These are phyloP conservation scores for Phoxinus dragarum DNA, from an alignment of 2,797 vertebrate species.

Conservation along the genomic window DNA sequence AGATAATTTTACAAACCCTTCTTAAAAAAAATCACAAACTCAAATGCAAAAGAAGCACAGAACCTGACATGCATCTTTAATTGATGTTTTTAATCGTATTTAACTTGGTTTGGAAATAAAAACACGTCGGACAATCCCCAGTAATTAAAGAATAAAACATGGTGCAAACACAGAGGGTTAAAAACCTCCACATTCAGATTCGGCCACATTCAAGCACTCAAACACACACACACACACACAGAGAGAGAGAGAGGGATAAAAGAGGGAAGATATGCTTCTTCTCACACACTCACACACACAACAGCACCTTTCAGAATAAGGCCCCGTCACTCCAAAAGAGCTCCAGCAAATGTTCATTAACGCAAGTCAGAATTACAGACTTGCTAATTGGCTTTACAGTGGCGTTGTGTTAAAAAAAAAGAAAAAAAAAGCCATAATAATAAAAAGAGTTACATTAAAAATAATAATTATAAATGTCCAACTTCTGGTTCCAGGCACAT, in stretches of 20 bases:
- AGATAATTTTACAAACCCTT: background rate
- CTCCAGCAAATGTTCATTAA: conserved; percentile 12
- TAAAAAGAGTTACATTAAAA: background rate
- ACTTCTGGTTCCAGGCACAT: conserved; percentile 48
- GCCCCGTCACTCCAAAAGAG: conserved; percentile 38
- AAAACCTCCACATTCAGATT: conserved; percentile 39
- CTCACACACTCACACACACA: background rate
- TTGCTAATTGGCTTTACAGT: conserved; percentile 1
- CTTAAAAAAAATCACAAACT: background rate
- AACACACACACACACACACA: background rate
- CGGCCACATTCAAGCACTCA: background rate
- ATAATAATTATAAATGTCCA: conserved; percentile 28
- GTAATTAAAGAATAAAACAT: conserved; percentile 35
- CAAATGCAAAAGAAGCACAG: background rate
- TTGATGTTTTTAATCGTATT: conserved; percentile 33
- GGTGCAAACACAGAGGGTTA: conserved; percentile 29
- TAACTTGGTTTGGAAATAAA: conserved; percentile 40
- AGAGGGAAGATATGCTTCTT: conserved; percentile 37
- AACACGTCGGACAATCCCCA: conserved; percentile 32
- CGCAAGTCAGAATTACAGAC: conserved; percentile 26
- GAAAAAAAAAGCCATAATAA: background rate
- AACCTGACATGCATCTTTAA: background rate
- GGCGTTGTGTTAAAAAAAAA: background rate
- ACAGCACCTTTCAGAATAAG: conserved; percentile 54
- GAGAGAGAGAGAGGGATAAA: background rate